Percentiles rank a stretch among this genome's conserved stretches.
phyloP scores from a whole-genome alignment of 2,797 vertebrate species.

The Urosaurus nigricauda region DNA sequence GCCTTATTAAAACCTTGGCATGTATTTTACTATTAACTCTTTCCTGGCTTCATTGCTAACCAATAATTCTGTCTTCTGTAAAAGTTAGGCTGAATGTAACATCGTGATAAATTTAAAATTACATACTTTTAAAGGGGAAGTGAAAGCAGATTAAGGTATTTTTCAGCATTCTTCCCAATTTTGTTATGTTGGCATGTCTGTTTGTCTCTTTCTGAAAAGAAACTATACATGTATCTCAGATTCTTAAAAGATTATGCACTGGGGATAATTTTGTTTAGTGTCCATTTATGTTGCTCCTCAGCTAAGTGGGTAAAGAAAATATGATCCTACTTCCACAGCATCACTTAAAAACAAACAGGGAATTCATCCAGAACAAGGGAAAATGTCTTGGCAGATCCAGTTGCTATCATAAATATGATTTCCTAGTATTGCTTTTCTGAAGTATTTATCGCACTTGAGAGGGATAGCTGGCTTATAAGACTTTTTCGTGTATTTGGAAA shows the following conservation, averaged over 20 bases:
- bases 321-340: slow-evolving; percentile 11
- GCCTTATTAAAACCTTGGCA: slow-evolving; percentile 77
- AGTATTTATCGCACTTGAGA: slow-evolving; percentile 4
- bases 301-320: slow-evolving; percentile 1
- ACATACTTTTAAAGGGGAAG: slow-evolving; percentile 36
- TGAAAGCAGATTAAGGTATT: neutral
- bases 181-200: neutral
- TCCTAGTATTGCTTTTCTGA: slow-evolving; percentile 42
- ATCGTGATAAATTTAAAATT: slow-evolving; percentile 5
- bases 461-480: slow-evolving; percentile 45
- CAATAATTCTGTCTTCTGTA: neutral
- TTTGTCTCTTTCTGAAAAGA: neutral
- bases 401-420: slow-evolving; percentile 42
- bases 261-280: slow-evolving; percentile 23
- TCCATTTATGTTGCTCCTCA: slow-evolving; percentile 46
- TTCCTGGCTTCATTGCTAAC: slow-evolving; percentile 60
- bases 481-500: slow-evolving; percentile 48
- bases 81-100: slow-evolving; percentile 38
- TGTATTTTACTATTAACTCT: slow-evolving; percentile 74
- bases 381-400: slow-evolving; percentile 36
- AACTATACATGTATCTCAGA: neutral
- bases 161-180: neutral
- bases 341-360: neutral
- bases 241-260: neutral
- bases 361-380: slow-evolving; percentile 30